A percentile compares a stretch with the other conserved stretches of the same genome.
Conservation (phyloP, 2,113 vertebrate species). For the Grantiella picta region DNA sequence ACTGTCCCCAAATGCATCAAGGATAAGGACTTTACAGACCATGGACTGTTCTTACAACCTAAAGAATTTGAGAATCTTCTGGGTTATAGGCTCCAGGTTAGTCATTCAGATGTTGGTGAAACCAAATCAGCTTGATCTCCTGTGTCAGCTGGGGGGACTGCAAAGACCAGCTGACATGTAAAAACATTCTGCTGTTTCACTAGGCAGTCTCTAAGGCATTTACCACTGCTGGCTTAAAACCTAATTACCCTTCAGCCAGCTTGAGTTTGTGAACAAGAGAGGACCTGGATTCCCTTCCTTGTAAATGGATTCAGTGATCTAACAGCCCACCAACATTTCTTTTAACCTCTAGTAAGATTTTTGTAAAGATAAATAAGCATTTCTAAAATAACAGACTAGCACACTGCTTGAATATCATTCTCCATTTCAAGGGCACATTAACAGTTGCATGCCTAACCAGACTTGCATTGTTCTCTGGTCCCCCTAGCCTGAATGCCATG, state of each 20-base stretch:
- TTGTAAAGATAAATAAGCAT: not conserved
- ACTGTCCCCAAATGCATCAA: not conserved
- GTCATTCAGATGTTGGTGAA: not conserved
- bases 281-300: not conserved
- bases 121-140: not conserved
- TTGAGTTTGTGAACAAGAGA: not conserved
- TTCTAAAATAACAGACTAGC: not conserved
- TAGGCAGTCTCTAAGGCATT: not conserved
- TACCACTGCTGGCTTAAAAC: not conserved
- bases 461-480: fast-evolving
- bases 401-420: not conserved
- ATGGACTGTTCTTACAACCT: not conserved
- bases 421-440: not conserved
- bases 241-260: not conserved
- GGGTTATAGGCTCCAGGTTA: not conserved
- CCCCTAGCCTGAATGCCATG: not conserved
- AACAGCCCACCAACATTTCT: not conserved
- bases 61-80: not conserved
- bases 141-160: not conserved
- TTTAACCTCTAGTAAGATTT: not conserved
- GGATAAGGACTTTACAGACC: not conserved
- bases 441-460: not conserved
- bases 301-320: not conserved
- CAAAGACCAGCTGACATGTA: not conserved
- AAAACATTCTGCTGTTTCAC: not conserved